These are phyloP conservation scores for Halocynthia aurantium DNA, from an alignment of 23 tunicate genomes.

Conservation along the genomic window DNA sequence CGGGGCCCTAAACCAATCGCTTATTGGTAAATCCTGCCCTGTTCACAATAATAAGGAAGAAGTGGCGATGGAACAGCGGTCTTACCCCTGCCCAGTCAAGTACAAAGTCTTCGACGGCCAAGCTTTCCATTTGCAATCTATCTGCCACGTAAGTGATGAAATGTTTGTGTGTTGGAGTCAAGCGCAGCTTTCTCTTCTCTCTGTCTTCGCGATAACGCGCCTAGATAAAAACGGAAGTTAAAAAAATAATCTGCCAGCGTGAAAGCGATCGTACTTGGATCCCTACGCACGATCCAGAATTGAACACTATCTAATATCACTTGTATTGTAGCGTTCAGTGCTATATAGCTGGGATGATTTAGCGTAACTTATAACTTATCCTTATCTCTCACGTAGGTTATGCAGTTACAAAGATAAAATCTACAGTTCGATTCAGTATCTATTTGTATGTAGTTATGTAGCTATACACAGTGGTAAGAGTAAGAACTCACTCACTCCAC, in stretches of 20 bases:
- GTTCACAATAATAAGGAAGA: not conserved
- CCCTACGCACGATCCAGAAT: conserved; percentile 19
- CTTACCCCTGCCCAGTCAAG: conserved; percentile 71
- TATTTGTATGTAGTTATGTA: too few species aligned
- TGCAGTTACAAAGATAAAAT: too few species aligned
- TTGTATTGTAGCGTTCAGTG: too few species aligned
- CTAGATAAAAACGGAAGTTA: conserved; percentile 10
- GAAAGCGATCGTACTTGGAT: not conserved
- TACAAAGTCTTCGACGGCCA: conserved; percentile 72
- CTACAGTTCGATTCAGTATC: too few species aligned
- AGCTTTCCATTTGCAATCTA: conserved; percentile 56
- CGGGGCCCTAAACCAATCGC: not conserved
- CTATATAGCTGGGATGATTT: too few species aligned
- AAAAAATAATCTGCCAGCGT: not conserved
- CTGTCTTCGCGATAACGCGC: conserved; percentile 74
- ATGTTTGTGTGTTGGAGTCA: conserved; percentile 52
- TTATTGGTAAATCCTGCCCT: not conserved
- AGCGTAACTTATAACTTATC: too few species aligned
- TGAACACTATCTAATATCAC: too few species aligned
- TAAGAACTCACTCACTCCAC: too few species aligned
- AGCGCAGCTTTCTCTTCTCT: conserved; percentile 53
- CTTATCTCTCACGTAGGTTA: too few species aligned
- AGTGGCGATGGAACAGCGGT: not conserved
- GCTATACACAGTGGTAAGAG: too few species aligned
- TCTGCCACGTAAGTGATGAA: conserved; percentile 80